Base-by-base conservation (phyloP, 2,888 invertebrate genomes). In the Lasioglossum figueresi region DNA sequence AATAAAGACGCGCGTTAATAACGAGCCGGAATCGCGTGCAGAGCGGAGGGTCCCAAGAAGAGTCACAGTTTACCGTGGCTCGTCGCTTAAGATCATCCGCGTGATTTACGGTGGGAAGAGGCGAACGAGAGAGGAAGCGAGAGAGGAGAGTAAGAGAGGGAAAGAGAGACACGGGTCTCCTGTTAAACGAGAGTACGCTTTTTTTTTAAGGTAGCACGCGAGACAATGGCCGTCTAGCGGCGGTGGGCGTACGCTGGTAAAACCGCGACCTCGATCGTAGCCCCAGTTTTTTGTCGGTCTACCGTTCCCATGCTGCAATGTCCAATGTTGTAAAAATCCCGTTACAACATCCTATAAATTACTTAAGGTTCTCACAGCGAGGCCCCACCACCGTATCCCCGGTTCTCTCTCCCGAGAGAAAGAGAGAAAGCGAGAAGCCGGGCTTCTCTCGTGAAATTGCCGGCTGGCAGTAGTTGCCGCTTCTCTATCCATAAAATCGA, bases 21-120 rank as follows among this genome's bases (percentile, higher is more conserved):
- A 27, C 48, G 48, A 48, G 48, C 19, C 31, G 48, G 45, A 23
- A 31, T 43, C 48, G 72, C 72, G 72, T 72, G 40, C 19, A 34
- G 59, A n/a, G 59, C 66, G 66, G 19, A 31, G 16, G 48, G 40
- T 31, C 48, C 72, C 48, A 5, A 31, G 31, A 4, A n/a, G 59
- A 79, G 74, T 71, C 77, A 52, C 56, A 52, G 83, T 78, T 79
- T 73, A 72, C 68, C 79, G 34, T 74, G 79, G 52, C 45, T 63
- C 86, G 85, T 85, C 87, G 78, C 56, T 88, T 75, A 76, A 82
- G 85, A 89, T 87, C 77, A 88, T 90, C 90, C 88, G 77, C 76
- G 90, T 91, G 93, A 93, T 93, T 93, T 91, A 93, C 92, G 87
- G 90, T 93, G 93, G 92, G 93, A 93, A 93, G 91, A 88, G 88